Evolutionary conservation across 2,888 invertebrate species (phyloP), one percentile per base, ranked within the genome.

Genomic region (Drosophila helvetica): DNA sequence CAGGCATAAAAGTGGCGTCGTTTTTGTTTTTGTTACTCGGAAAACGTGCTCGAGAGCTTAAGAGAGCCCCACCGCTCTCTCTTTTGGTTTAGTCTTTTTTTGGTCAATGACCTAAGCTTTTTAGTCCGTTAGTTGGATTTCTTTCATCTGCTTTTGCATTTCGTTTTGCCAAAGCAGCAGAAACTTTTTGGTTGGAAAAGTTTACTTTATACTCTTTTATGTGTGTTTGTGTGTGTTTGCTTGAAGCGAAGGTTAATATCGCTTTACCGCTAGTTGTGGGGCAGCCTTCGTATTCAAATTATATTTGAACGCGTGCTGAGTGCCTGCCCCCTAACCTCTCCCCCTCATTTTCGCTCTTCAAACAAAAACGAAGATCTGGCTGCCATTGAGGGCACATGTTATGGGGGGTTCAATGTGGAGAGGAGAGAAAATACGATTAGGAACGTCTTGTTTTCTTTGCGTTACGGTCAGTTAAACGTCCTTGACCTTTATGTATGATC

Each of bases 61-160:
- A 50, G 65, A 71, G 73, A 30, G 70, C 10, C 12, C 48, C 33
- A 27, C 53, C 53, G 50, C 64, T 17, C 63, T 63, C 64, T 61
- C 65, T 63, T 75, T 55, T 63, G 63, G 71, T 74, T 80, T 68
- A 68, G 74, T 84, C 81, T 86, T 84, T 87, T 83, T 85, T 85
- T 85, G 84, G 84, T 85, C 84, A 85, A 85, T 85, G 84, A 85
- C 84, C 84, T 82, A 87, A 87, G 85, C 75, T 74, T 53, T 60
- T 66, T 62, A 46, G 58, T 69, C 82, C 86, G 78, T 82, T 82
- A 78, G 72, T 66, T 76, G 50, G 18, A 17, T 77, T 74, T 62
- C 57, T 69, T 56, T 54, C 48, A 43, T 38, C 64, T 54, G 69
- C 53, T 61, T 45, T 38, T 38, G 38, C 46, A 50, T 54, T 66